Evolutionary conservation across 2,113 vertebrate genomes (phyloP).

Genomic region (Siniperca knerii): DNA sequence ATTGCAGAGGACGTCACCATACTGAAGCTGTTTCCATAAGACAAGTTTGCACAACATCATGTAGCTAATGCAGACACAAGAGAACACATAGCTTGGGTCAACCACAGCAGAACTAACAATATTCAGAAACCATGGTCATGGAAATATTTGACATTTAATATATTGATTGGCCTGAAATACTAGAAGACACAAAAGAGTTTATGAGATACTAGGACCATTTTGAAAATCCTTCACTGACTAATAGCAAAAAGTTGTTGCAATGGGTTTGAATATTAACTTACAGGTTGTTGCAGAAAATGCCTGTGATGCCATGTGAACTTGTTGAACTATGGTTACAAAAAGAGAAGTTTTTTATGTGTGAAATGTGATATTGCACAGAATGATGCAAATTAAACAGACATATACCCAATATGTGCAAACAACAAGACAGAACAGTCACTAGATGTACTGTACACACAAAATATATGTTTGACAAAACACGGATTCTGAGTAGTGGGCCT

Average conservation of each 20-base stretch:
- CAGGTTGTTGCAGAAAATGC: neutral
- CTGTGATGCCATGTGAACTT: neutral
- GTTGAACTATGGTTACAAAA: neutral
- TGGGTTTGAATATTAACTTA: neutral
- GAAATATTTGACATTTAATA: conserved; percentile 28
- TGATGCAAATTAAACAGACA: neutral
- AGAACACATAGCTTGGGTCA: conserved; percentile 27
- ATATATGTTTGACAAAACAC: too few relatives aligned
- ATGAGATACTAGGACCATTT: neutral
- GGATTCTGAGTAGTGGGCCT: neutral
- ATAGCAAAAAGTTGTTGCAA: neutral
- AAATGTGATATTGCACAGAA: neutral
- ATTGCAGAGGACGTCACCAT: neutral
- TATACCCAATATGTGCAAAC: neutral
- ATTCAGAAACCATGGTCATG: conserved; percentile 37
- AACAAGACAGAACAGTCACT: neutral
- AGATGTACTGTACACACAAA: too few relatives aligned
- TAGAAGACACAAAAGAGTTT: neutral
- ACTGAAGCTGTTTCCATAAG: conserved; percentile 5
- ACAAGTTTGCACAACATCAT: conserved; percentile 30
- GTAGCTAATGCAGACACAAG: conserved; percentile 16
- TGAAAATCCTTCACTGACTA: neutral
- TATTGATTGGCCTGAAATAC: neutral
- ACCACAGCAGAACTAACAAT: conserved; percentile 44
- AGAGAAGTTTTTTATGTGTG: neutral